phyloP scores from a whole-genome alignment of 2,113 vertebrate genomes.

The Excalfactoria chinensis region DNA sequence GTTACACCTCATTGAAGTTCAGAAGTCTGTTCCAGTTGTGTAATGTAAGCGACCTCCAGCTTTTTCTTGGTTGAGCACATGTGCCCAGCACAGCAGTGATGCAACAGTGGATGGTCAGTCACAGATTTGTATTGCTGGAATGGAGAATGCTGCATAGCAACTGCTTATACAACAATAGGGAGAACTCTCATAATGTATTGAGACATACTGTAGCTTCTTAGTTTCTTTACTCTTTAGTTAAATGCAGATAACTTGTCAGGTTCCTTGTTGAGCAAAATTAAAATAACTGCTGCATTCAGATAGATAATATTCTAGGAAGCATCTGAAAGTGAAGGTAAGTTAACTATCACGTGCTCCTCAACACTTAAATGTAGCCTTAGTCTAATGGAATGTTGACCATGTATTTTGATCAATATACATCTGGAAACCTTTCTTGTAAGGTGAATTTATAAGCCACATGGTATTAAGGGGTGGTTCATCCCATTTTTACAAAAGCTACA shows the following conservation, averaged over 20 bases:
- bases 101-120: not conserved
- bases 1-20: not conserved
- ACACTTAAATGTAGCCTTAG: not conserved
- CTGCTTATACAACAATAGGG: not conserved
- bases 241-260: not conserved
- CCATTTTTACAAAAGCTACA: not conserved
- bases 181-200: not conserved
- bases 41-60: not conserved
- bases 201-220: not conserved
- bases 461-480: not conserved
- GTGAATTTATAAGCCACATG: not conserved
- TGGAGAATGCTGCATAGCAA: not conserved
- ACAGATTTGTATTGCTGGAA: not conserved
- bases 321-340: not conserved
- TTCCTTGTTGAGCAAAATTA: not conserved
- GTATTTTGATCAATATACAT: not conserved
- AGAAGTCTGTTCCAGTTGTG: not conserved
- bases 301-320: conserved; percentile 22
- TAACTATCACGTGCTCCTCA: not conserved
- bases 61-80: not conserved
- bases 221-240: not conserved
- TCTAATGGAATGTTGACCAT: not conserved
- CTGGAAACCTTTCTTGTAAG: not conserved
- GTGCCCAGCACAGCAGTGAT: not conserved
- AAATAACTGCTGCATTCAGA: conserved; percentile 12